Conservation (phyloP, 2,888 invertebrate species). For the Melinaea menophilus region DNA sequence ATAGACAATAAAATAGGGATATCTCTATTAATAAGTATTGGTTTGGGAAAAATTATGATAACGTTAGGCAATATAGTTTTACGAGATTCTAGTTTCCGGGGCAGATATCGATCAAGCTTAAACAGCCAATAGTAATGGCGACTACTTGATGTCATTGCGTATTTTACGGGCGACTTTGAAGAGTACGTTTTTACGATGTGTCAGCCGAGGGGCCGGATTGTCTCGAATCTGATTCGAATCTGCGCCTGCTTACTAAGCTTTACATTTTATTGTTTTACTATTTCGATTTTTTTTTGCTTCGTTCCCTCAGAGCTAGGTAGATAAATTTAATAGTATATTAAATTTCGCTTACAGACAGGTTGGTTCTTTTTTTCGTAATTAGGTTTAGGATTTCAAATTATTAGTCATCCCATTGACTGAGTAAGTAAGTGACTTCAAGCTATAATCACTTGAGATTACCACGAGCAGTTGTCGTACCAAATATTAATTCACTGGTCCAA, state of each 20-base stretch:
- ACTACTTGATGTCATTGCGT: constrained; percentile 12
- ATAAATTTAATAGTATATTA: too few species aligned
- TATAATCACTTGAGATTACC: too few species aligned
- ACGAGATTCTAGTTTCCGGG: constrained; percentile 17
- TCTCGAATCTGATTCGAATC: constrained; percentile 2
- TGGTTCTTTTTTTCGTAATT: too few species aligned
- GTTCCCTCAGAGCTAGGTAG: constrained; percentile 15
- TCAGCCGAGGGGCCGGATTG: constrained; percentile 4
- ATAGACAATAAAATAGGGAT: constrained; percentile 12
- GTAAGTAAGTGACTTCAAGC: too few species aligned
- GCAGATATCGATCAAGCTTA: constrained; percentile 14
- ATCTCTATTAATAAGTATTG: constrained; percentile 16
- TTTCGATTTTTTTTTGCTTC: constrained; percentile 8
- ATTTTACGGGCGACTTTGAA: constrained; percentile 13
- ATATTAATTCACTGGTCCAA: too few species aligned
- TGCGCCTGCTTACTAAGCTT: constrained; percentile 11
- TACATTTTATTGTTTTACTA: constrained; percentile 16
- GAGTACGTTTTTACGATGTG: constrained; percentile 18
- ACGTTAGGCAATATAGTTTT: constrained; percentile 19
- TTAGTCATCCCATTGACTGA: too few species aligned
- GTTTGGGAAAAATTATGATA: constrained; percentile 17
- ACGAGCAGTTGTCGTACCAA: too few species aligned
- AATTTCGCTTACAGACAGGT: too few species aligned
- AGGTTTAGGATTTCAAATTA: too few species aligned
- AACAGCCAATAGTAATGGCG: constrained; percentile 5